These are phyloP conservation scores for Malurus alboscapulatus DNA, from an alignment of 2,113 vertebrate species.

Conservation along the genomic window DNA sequence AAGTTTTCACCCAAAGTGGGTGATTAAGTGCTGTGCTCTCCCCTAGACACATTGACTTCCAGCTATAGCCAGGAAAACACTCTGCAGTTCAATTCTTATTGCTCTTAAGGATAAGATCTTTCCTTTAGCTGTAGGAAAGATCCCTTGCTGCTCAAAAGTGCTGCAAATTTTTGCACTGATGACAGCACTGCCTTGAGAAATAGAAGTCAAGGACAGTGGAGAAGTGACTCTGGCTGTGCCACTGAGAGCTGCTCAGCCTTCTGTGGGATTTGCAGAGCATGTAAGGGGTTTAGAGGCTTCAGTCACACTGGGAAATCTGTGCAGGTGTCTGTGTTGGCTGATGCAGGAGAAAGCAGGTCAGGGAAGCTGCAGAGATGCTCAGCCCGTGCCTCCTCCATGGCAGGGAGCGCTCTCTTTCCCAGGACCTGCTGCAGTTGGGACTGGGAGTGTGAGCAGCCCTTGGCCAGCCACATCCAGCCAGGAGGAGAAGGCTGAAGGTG, in stretches of 20 bases:
- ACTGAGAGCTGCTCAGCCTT: not conserved
- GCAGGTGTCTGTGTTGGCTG: not conserved
- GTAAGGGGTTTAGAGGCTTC: not conserved
- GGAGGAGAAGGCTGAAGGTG: not conserved
- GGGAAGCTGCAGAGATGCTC: not conserved
- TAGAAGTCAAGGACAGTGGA: not conserved
- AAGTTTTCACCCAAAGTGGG: slow-evolving; percentile 8
- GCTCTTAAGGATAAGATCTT: too few relatives aligned
- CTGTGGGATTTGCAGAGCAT: rapidly evolving
- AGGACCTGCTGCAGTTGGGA: not conserved
- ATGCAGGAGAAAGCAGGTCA: not conserved
- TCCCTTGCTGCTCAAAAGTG: not conserved
- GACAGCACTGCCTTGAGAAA: not conserved
- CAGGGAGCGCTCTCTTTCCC: not conserved
- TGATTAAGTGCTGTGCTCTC: slow-evolving; percentile 29
- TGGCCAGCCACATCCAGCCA: not conserved
- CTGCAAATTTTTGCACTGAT: not conserved
- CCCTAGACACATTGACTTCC: not conserved
- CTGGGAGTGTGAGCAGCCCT: not conserved
- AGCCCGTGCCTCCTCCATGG: not conserved
- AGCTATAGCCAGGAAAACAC: not conserved
- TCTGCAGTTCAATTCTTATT: too few relatives aligned
- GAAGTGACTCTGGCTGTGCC: not conserved
- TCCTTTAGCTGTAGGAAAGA: not conserved
- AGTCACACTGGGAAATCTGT: not conserved